Percentiles rank a stretch among this genome's conserved stretches.
These are phyloP conservation scores for Micrastur ruficollis DNA, from an alignment of 2,797 vertebrate species.

Conservation along the genomic window DNA sequence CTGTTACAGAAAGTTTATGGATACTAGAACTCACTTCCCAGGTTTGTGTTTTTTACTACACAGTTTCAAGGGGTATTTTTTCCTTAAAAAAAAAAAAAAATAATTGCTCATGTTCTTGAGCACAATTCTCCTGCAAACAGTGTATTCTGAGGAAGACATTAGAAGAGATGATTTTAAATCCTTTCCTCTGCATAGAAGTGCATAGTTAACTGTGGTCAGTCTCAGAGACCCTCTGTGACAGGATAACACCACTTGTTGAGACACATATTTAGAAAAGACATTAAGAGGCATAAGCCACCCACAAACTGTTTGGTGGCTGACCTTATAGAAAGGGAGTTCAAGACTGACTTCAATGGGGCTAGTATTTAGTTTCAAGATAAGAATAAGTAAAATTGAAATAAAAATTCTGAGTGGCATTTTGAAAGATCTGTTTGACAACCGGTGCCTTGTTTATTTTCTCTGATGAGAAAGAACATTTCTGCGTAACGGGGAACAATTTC, in stretches of 20 bases:
- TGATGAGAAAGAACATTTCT: constrained; percentile 44
- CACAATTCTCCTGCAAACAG: neutral
- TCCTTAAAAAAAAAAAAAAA: no score
- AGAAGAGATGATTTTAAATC: neutral
- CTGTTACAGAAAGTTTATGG: neutral
- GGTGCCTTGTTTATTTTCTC: constrained; percentile 47
- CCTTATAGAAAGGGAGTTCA: neutral
- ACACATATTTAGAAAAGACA: neutral
- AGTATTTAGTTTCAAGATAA: constrained; percentile 24
- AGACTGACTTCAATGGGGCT: neutral
- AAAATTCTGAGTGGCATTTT: constrained; percentile 55
- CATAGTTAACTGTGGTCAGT: neutral
- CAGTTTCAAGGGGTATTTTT: neutral
- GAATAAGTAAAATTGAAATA: constrained; percentile 39
- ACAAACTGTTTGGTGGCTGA: neutral
- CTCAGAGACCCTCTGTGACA: neutral
- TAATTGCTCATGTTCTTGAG: neutral
- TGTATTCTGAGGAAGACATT: neutral
- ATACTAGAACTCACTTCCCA: neutral
- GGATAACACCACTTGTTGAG: neutral
- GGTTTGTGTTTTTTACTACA: neutral
- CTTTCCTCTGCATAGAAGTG: neutral
- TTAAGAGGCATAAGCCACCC: neutral
- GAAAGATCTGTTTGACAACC: constrained; percentile 51
- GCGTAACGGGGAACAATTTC: constrained; percentile 34